Base-by-base conservation (phyloP, 2,113 vertebrate genomes). In the Chionomys nivalis region DNA sequence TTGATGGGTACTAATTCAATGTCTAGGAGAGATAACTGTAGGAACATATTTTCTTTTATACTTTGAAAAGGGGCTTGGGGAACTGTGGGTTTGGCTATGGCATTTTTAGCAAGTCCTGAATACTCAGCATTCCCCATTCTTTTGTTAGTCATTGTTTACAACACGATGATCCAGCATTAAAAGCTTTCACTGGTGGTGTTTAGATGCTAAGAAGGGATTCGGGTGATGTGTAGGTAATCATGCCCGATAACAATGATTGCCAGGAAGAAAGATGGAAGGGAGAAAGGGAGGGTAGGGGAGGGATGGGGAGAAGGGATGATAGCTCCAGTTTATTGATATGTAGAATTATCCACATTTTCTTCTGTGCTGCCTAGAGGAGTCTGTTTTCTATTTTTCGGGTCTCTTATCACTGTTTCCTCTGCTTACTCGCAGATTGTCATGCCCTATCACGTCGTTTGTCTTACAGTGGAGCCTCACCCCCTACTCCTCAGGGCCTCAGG, bases 371-470 rank as follows among this genome's bases (percentile, higher is more conserved):
- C 89, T 90, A 44, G 14, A 81, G 47, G 42, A 95, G 4, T 65
- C 85, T 76, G 28, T 66, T 23, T 79, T 97, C 91, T 91, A 61
- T 93, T 94, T 96, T 65, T 68, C 5, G 39, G 42, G 79, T 66
- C 90, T n/a, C 47, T 82, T 87, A 70, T 76, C 87, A 0, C 68
- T 88, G 52, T 90, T 94, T 96, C 44, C 81, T 89, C 72, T 78
- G 1, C 65, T 89, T 66, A 5, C 78, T 89, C 47, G 91, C 1
- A 33, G 58, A 96, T 88, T 72, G 81, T 83, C 87, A 79, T 24
- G 87, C 52, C 68, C 21, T 82, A 86, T 58, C 90, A 78, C 39
- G 89, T 90, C 75, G 82, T 96, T 90, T 95, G 52, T 95, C 96
- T 95, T 95, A 90, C 79, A 90, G 76, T 79, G 81, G 16, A 68